Evolutionary conservation across 1,140 invertebrate genomes (phyloP).

Genomic region (Bactericera cockerelli): DNA sequence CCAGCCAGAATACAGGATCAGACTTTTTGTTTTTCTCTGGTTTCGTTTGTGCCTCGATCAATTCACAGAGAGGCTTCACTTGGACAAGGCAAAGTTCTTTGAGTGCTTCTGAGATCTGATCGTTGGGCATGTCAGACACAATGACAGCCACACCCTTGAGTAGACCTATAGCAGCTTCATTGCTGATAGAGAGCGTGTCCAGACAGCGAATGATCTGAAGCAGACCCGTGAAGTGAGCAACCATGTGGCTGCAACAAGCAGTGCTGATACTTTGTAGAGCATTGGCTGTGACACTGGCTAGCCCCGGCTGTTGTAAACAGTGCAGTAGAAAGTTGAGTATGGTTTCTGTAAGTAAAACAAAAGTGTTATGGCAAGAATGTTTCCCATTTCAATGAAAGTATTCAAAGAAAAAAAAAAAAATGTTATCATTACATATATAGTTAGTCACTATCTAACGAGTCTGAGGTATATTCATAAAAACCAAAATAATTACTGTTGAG

Average conservation of each 20-base stretch:
- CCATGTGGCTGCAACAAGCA: slow-evolving; percentile 63
- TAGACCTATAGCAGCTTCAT: slow-evolving; percentile 64
- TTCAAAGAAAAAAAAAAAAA: slow-evolving; percentile 9
- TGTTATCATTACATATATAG: no score
- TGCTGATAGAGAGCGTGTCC: slow-evolving; percentile 62
- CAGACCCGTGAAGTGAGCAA: slow-evolving; percentile 61
- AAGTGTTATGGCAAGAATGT: no score
- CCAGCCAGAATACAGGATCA: slow-evolving; percentile 86
- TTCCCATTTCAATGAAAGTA: slow-evolving; percentile 14
- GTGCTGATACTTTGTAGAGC: slow-evolving; percentile 59
- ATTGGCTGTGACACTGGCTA: slow-evolving; percentile 59
- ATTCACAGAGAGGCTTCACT: slow-evolving; percentile 43
- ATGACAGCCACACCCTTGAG: slow-evolving; percentile 62
- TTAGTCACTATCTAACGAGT: no score
- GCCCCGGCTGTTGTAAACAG: slow-evolving; percentile 52
- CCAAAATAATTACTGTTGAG: no score
- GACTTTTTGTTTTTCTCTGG: slow-evolving; percentile 34
- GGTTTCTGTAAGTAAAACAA: slow-evolving; percentile 40
- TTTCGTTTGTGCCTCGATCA: slow-evolving; percentile 33
- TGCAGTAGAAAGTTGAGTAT: slow-evolving; percentile 62
- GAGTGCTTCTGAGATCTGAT: slow-evolving; percentile 51
- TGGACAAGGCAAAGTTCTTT: slow-evolving; percentile 64
- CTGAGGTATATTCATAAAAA: no score
- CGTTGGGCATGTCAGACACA: slow-evolving; percentile 40
- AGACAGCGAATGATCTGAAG: slow-evolving; percentile 50